These are phyloP conservation scores for Peromyscus nudipes DNA, from an alignment of 2,797 vertebrate genomes.

Conservation along the genomic window DNA sequence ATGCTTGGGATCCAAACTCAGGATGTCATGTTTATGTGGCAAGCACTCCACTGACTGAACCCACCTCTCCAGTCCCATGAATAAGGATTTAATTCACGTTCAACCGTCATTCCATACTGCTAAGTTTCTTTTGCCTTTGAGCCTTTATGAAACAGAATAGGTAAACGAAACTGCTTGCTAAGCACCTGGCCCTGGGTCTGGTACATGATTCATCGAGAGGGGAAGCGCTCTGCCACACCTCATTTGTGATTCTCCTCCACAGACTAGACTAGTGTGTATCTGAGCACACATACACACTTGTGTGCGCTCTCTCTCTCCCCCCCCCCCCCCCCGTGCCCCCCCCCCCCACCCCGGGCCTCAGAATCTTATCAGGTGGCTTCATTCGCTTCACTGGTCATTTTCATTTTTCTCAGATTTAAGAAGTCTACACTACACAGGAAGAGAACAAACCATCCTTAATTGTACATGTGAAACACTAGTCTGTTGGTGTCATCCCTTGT, in stretches of 20 bases:
- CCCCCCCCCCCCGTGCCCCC: fast-evolving
- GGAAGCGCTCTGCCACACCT: not conserved
- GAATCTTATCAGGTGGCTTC: not conserved
- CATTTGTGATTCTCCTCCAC: not conserved
- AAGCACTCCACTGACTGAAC: not conserved
- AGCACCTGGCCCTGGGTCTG: not conserved
- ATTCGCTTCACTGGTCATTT: not conserved
- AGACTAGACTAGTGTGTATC: not conserved
- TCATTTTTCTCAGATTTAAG: not conserved
- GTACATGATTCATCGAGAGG: not conserved
- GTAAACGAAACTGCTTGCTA: not conserved
- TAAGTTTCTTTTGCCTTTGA: conserved; percentile 17
- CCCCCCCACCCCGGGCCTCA: not conserved
- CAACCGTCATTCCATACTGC: not conserved
- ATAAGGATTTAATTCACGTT: not conserved
- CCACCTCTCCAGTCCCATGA: not conserved
- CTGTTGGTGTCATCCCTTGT: not conserved
- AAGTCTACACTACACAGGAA: not conserved
- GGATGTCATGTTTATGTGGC: not conserved
- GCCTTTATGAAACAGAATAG: not conserved
- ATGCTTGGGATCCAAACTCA: not conserved
- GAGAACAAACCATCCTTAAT: not conserved
- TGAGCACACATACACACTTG: not conserved
- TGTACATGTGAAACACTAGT: not conserved
- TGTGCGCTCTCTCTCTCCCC: fast-evolving